Conservation (phyloP, 37 sponge, comb jelly and placozoan genomes). For the Hexactinellida sp. region DNA sequence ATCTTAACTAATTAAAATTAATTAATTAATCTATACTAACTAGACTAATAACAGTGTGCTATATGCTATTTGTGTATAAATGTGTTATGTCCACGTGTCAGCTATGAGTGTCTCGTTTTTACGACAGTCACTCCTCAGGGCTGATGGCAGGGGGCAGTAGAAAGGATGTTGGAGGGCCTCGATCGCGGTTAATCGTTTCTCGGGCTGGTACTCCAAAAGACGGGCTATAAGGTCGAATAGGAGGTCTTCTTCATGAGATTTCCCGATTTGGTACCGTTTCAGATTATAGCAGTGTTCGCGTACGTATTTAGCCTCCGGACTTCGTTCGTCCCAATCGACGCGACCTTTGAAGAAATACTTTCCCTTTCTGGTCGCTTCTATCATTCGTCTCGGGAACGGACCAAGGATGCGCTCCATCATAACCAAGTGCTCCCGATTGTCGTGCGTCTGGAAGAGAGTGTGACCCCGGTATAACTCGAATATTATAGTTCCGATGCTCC, state of each 20-base stretch:
- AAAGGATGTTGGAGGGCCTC: conserved; percentile 78
- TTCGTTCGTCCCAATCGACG: conserved; percentile 69
- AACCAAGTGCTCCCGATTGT: conserved; percentile 89
- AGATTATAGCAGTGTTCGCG: conserved; percentile 67
- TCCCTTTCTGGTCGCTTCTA: conserved; percentile 45
- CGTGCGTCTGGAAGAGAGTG: conserved; percentile 94
- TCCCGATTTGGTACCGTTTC: conserved; percentile 51
- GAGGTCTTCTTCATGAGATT: conserved; percentile 45
- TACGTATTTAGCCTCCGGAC: conserved; percentile 59
- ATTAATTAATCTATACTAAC: too few species aligned
- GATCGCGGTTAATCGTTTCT: conserved; percentile 58
- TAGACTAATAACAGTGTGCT: too few species aligned
- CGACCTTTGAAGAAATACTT: conserved; percentile 67
- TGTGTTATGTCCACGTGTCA: not conserved
- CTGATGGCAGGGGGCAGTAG: conserved; percentile 34
- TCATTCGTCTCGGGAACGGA: conserved; percentile 57
- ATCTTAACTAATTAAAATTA: too few species aligned
- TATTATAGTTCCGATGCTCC: conserved; percentile 98
- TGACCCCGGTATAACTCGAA: conserved; percentile 94
- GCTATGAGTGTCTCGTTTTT: not conserved
- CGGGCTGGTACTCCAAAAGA: conserved; percentile 61
- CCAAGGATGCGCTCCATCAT: conserved; percentile 97
- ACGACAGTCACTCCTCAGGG: conserved; percentile 7
- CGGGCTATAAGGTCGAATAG: conserved; percentile 82
- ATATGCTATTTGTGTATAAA: not conserved